phyloP scores from a whole-genome alignment of 2,113 vertebrate species.

The Deroptyus accipitrinus region DNA sequence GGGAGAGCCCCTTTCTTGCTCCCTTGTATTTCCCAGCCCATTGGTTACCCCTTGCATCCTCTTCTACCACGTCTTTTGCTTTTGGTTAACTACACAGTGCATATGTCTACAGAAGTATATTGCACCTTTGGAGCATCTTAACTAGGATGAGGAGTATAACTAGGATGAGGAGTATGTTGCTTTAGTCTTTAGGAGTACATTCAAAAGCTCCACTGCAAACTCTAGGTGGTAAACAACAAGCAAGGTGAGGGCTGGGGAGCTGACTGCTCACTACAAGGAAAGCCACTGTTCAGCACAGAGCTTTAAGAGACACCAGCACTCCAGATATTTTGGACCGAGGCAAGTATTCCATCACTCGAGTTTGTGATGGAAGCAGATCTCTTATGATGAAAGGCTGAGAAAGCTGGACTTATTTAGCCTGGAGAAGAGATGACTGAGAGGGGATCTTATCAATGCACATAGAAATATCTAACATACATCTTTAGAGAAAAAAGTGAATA shows the following conservation, averaged over 20 bases:
- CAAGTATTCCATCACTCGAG: not conserved
- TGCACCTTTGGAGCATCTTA: not conserved
- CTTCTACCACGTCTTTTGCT: not conserved
- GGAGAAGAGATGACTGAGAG: not conserved
- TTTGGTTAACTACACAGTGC: too few species aligned
- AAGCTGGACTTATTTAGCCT: not conserved
- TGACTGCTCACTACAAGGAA: not conserved
- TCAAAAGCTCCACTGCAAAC: not conserved
- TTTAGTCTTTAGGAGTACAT: not conserved
- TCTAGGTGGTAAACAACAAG: not conserved
- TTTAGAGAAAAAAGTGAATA: not conserved
- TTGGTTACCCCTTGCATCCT: not conserved
- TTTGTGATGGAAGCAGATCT: not conserved
- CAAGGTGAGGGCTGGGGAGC: not conserved
- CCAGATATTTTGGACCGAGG: not conserved
- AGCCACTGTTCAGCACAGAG: not conserved
- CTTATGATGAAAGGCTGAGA: not conserved
- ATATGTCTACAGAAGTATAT: not conserved
- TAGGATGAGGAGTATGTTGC: not conserved
- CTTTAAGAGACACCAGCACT: fast-evolving
- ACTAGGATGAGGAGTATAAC: not conserved
- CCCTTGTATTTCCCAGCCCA: not conserved
- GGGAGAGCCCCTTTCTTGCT: not conserved
- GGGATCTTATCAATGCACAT: not conserved
- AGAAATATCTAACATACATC: not conserved